Evolutionary conservation across 2,113 vertebrate genomes (phyloP), one percentile per base, ranked within the genome.

Genomic region (Microtus montanus): DNA sequence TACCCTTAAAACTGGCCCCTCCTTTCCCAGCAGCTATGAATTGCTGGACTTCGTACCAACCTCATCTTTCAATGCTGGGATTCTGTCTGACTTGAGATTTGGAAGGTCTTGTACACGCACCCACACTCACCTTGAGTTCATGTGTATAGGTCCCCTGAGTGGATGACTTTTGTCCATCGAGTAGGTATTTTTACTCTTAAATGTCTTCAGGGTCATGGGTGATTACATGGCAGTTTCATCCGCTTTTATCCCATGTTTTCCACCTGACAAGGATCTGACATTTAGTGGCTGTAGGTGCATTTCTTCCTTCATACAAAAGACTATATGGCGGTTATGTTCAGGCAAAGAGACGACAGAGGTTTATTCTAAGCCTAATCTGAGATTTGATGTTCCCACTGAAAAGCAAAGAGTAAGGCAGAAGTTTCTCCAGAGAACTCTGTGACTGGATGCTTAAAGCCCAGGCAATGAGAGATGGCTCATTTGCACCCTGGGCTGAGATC

Each of bases 391-490:
- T 85, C 28, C 17, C 68, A 85, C 38, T 30, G 58, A n/a, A 63
- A n/a, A 89, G 64, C 79, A n/a, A 74, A 90, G 68, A 90, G 83
- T 64, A 92, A n/a, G 52, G 58, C 35, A 33, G 54, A 89, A 66
- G 35, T 70, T 70, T 94, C 88, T 82, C 77, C 15, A 68, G 85
- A 93, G 74, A 63, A 64, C 14, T 52, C 30, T 95, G 35, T 90
- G 71, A 61, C 12, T 38, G 41, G 47, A 33, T 87, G 83, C 64
- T 52, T 35, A 12, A 41, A 82, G 15, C 20, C 24, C 35, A 58
- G 78, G 19, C 47, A 24, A 19, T 17, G 19, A 33, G 3, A 11
- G 33, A 38, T 82, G 79, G 11, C 3, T 64, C 13, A 20, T 4
- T 41, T 11, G 38, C 58, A 19, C 82, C 38, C 61, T 30, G 58